phyloP scores from a whole-genome alignment of 2,888 invertebrate species.

The Eubasilissa splendida region DNA sequence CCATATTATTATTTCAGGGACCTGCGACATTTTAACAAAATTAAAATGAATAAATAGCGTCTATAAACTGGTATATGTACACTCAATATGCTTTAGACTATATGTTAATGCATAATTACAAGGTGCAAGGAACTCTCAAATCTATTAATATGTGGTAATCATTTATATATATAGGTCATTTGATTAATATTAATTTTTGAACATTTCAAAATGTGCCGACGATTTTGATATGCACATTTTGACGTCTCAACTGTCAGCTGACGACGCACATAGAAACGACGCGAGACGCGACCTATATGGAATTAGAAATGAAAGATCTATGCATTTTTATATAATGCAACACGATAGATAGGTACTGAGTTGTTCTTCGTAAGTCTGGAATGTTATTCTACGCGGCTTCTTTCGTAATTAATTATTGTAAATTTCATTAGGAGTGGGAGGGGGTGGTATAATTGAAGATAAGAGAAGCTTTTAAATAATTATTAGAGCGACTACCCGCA shows the following conservation, averaged over 20 bases:
- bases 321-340: no score
- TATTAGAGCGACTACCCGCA: no score
- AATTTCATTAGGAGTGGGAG: no score
- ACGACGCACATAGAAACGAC: slow-evolving; percentile 8
- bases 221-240: slow-evolving; percentile 26
- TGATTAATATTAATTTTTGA: slow-evolving; percentile 1
- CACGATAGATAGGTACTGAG: no score
- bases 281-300: neutral
- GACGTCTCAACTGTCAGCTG: slow-evolving; percentile 35
- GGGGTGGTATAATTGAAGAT: no score
- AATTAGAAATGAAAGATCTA: no score
- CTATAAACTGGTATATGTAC: neutral
- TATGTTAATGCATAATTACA: neutral
- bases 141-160: neutral
- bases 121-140: neutral
- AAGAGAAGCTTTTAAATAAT: no score
- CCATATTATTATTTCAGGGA: slow-evolving; percentile 66
- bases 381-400: no score
- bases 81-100: neutral
- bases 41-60: slow-evolving; percentile 21
- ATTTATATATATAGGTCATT: neutral
- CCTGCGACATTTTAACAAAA: slow-evolving; percentile 57
- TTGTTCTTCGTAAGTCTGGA: no score
- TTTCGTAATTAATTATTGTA: no score
- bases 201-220: slow-evolving; percentile 33